These are phyloP conservation scores for Drosophila subpulchrella DNA, from an alignment of 1,140 invertebrate genomes.

Conservation along the genomic window DNA sequence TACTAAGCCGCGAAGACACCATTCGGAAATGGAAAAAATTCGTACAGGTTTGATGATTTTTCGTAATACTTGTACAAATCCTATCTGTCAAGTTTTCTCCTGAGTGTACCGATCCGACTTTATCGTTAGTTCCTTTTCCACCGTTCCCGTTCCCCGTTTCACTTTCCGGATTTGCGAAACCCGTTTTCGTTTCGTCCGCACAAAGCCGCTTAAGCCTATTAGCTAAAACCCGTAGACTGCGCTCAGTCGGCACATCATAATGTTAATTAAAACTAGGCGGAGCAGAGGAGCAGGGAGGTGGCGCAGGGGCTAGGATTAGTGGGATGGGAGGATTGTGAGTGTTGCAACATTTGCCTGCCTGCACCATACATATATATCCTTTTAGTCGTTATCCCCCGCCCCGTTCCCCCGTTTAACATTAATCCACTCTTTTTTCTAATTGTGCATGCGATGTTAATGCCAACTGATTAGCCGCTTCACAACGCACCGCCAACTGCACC, in stretches of 20 bases:
- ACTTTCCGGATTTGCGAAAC: slow-evolving; percentile 31
- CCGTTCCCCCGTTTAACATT: slow-evolving; percentile 7
- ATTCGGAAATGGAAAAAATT: slow-evolving; percentile 12
- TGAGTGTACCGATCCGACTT: slow-evolving; percentile 18
- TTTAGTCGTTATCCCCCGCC: not conserved
- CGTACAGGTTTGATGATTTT: slow-evolving; percentile 8
- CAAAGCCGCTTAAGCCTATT: slow-evolving; percentile 55
- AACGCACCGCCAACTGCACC: slow-evolving; percentile 66
- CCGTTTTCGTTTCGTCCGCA: slow-evolving; percentile 26
- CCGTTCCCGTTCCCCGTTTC: slow-evolving; percentile 7
- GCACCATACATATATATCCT: slow-evolving; percentile 17
- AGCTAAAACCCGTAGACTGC: slow-evolving; percentile 41
- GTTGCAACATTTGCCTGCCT: slow-evolving; percentile 40
- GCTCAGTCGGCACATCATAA: slow-evolving; percentile 51
- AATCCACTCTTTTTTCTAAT: slow-evolving; percentile 46
- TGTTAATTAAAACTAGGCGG: slow-evolving; percentile 54
- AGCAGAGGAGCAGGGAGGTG: slow-evolving; percentile 3
- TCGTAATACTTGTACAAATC: slow-evolving; percentile 1
- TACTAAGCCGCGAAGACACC: slow-evolving; percentile 14
- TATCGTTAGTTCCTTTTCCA: slow-evolving; percentile 17
- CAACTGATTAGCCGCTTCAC: slow-evolving; percentile 63
- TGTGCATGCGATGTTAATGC: slow-evolving; percentile 58
- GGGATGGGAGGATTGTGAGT: slow-evolving; percentile 25
- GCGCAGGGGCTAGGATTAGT: slow-evolving; percentile 17
- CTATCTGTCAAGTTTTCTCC: slow-evolving; percentile 9